A percentile compares a stretch with the other conserved stretches of the same genome.
Evolutionary conservation across 1,140 invertebrate genomes (phyloP).

Genomic region (Amyelois transitella): DNA sequence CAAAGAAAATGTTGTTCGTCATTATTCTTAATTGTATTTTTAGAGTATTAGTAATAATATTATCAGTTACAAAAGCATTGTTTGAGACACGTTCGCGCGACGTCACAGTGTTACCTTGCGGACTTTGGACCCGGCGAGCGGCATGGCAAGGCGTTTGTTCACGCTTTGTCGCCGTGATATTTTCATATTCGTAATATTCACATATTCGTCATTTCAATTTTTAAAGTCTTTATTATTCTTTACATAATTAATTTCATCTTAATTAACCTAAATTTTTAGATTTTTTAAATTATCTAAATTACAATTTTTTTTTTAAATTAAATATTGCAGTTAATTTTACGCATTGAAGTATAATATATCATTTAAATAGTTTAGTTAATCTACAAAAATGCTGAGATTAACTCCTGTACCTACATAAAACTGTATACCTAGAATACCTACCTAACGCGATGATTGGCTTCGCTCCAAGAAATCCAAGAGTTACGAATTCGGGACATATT

Average conservation of each 20-base stretch:
- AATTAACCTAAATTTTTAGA: too few species aligned
- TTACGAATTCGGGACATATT: neutral
- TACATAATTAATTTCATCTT: too few species aligned
- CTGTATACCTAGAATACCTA: neutral
- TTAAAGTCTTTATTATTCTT: too few species aligned
- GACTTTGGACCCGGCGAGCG: slow-evolving; percentile 65
- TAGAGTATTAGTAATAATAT: slow-evolving; percentile 1
- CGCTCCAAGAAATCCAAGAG: neutral
- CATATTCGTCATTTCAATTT: slow-evolving; percentile 11
- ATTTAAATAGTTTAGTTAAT: too few species aligned
- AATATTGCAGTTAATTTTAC: too few species aligned
- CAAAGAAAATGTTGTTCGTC: neutral
- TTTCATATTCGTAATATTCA: slow-evolving; percentile 9
- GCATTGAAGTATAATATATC: too few species aligned
- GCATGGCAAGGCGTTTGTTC: slow-evolving; percentile 28
- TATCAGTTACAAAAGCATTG: slow-evolving; percentile 25
- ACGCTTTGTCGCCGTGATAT: slow-evolving; percentile 41
- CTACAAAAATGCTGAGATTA: too few species aligned
- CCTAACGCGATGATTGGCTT: neutral
- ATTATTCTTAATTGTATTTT: neutral
- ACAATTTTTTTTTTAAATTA: too few species aligned
- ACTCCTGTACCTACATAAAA: too few species aligned
- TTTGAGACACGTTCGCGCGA: slow-evolving; percentile 30
- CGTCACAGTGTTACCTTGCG: slow-evolving; percentile 52
- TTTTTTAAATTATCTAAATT: too few species aligned